Evolutionary conservation across 2,888 invertebrate species (phyloP).

Genomic region (Cephalotes varians): DNA sequence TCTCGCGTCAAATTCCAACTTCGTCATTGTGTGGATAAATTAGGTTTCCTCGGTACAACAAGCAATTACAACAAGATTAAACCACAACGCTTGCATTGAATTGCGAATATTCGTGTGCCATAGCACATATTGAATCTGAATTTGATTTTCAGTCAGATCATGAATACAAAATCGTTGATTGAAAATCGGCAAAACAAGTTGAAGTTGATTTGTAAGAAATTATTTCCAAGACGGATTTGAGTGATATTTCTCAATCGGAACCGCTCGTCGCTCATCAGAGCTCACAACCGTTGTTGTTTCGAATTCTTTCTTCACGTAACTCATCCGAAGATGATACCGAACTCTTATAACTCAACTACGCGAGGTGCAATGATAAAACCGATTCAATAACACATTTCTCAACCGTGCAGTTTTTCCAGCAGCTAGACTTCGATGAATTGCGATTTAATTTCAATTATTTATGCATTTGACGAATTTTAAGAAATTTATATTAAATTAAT

Average conservation of each 20-base stretch:
- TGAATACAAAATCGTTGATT: neutral
- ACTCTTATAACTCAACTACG: slow-evolving; percentile 45
- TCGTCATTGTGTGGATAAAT: slow-evolving; percentile 15
- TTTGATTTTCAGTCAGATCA: neutral
- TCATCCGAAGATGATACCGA: slow-evolving; percentile 40
- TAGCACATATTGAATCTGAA: neutral
- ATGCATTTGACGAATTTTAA: neutral
- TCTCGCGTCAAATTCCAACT: slow-evolving; percentile 34
- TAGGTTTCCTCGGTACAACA: slow-evolving; percentile 41
- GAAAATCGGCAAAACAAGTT: neutral
- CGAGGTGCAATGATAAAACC: slow-evolving; percentile 30
- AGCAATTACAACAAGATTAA: slow-evolving; percentile 45
- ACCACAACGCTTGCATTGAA: neutral
- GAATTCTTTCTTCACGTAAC: slow-evolving; percentile 26
- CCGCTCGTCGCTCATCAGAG: neutral
- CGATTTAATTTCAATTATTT: slow-evolving; percentile 13
- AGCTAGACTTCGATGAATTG: neutral
- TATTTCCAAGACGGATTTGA: neutral
- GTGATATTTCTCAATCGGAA: slow-evolving; percentile 9
- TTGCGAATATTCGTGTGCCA: neutral
- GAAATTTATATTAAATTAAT: neutral
- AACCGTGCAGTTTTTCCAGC: neutral
- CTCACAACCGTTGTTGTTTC: slow-evolving; percentile 22
- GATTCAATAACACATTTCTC: slow-evolving; percentile 11
- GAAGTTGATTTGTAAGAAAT: neutral